Evolutionary conservation across 2,888 invertebrate genomes (phyloP).

Genomic region (Drosophila kuntzei): DNA sequence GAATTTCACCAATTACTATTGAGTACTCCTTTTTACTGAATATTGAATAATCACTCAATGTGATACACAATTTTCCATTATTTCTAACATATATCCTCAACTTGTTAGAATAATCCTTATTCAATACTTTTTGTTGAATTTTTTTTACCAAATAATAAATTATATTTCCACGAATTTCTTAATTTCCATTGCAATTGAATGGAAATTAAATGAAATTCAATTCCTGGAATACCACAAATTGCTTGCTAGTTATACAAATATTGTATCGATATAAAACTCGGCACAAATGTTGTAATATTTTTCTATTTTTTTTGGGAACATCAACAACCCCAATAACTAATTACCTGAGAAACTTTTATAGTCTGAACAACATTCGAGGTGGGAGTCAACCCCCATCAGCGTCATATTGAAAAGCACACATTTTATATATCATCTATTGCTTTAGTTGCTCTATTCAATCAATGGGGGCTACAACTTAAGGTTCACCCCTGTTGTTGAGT

Average conservation of each 20-base stretch:
- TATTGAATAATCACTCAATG: too few relatives aligned
- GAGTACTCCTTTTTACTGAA: too few relatives aligned
- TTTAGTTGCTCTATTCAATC: slow-evolving; percentile 48
- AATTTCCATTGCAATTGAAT: background rate
- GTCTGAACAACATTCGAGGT: slow-evolving; percentile 2
- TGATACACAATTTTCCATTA: too few relatives aligned
- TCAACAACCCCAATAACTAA: slow-evolving; percentile 36
- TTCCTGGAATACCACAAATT: background rate
- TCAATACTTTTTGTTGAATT: background rate
- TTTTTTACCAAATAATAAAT: background rate
- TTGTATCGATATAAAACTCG: background rate
- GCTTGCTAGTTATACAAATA: background rate
- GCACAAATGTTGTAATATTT: slow-evolving; percentile 1
- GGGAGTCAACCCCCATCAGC: slow-evolving; percentile 13
- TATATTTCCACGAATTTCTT: background rate
- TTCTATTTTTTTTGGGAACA: background rate
- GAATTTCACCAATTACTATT: too few relatives aligned
- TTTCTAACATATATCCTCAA: background rate
- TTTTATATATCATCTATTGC: slow-evolving; percentile 34
- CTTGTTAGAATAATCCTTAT: too few relatives aligned
- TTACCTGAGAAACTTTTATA: slow-evolving; percentile 33
- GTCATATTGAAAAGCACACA: slow-evolving; percentile 33
- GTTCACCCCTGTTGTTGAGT: slow-evolving; percentile 35
- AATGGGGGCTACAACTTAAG: slow-evolving; percentile 27
- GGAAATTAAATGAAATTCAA: background rate